A percentile compares a stretch with the other conserved stretches of the same genome.
phyloP scores from a whole-genome alignment of 2,113 vertebrate species.

The Dipodomys merriami region DNA sequence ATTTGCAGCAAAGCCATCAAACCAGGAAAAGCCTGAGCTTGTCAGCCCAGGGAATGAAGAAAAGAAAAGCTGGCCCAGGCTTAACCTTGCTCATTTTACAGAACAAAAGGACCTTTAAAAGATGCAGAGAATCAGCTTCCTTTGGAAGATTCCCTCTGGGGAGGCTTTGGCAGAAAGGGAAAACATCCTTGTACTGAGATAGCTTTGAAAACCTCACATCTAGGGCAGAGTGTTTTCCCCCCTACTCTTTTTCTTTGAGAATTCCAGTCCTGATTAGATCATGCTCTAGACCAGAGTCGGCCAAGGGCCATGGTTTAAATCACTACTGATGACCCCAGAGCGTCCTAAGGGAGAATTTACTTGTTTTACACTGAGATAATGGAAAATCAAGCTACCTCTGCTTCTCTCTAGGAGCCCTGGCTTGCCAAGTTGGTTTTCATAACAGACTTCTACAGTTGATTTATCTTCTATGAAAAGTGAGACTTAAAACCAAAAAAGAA shows the following conservation, averaged over 20 bases:
- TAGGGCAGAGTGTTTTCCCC: constrained; percentile 50
- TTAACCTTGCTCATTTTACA: constrained; percentile 65
- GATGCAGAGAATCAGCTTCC: not conserved
- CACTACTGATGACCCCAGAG: constrained; percentile 81
- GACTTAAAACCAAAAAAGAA: constrained; percentile 61
- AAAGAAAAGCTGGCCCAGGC: constrained; percentile 46
- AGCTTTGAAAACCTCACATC: constrained; percentile 79
- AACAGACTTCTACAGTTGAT: constrained; percentile 73
- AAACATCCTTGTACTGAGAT: constrained; percentile 74
- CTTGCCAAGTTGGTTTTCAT: constrained; percentile 65
- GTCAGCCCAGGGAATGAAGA: not conserved
- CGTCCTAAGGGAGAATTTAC: constrained; percentile 80
- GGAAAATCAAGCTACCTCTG: constrained; percentile 54
- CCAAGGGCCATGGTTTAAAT: constrained; percentile 82
- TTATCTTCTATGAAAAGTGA: constrained; percentile 68
- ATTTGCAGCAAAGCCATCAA: not conserved
- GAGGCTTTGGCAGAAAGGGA: constrained; percentile 76
- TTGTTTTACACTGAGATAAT: constrained; percentile 77
- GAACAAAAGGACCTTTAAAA: constrained; percentile 75
- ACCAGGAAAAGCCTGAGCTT: not conserved
- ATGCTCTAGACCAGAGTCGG: constrained; percentile 74
- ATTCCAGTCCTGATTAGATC: constrained; percentile 84
- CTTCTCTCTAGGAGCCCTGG: constrained; percentile 68
- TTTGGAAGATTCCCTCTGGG: constrained; percentile 61
- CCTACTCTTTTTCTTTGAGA: constrained; percentile 41